Conservation (phyloP, 2,113 vertebrate species). For the Stictonetta naevosa region DNA sequence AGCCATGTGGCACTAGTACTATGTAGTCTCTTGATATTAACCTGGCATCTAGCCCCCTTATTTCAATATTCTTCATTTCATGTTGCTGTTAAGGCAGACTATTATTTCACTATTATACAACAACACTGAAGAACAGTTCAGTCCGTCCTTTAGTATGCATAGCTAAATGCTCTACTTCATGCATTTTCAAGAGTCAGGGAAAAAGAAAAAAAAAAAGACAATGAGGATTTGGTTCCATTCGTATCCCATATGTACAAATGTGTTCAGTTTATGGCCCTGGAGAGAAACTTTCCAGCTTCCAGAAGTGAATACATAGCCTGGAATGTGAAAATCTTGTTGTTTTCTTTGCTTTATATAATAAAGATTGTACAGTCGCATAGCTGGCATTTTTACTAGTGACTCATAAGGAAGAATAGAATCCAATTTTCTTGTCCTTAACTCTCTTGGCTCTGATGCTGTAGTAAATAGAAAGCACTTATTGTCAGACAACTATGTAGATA, state of each 20-base stretch:
- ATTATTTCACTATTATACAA: neutral
- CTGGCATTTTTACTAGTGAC: slow-evolving; percentile 50
- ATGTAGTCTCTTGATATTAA: slow-evolving; percentile 53
- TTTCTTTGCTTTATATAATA: slow-evolving; percentile 41
- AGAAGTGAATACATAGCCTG: slow-evolving; percentile 26
- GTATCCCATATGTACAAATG: neutral
- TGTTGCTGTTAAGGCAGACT: slow-evolving; percentile 40
- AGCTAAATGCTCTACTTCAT: neutral
- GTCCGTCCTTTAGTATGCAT: neutral
- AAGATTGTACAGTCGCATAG: slow-evolving; percentile 36
- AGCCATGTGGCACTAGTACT: slow-evolving; percentile 59
- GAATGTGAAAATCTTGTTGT: slow-evolving; percentile 44
- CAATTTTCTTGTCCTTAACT: slow-evolving; percentile 53
- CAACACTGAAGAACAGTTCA: neutral
- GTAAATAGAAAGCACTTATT: slow-evolving; percentile 50
- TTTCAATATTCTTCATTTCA: slow-evolving; percentile 50
- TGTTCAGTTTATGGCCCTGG: neutral
- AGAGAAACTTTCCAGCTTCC: slow-evolving; percentile 29
- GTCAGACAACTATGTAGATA: slow-evolving; percentile 23
- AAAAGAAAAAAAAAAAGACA: neutral
- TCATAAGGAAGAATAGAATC: slow-evolving; percentile 44
- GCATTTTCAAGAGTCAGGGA: neutral
- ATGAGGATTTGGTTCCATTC: slow-evolving; percentile 9
- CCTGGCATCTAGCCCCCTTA: slow-evolving; percentile 51
- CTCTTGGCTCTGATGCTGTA: slow-evolving; percentile 15